Evolutionary conservation across 2,113 vertebrate species (phyloP).

Genomic region (Galemys pyrenaicus): DNA sequence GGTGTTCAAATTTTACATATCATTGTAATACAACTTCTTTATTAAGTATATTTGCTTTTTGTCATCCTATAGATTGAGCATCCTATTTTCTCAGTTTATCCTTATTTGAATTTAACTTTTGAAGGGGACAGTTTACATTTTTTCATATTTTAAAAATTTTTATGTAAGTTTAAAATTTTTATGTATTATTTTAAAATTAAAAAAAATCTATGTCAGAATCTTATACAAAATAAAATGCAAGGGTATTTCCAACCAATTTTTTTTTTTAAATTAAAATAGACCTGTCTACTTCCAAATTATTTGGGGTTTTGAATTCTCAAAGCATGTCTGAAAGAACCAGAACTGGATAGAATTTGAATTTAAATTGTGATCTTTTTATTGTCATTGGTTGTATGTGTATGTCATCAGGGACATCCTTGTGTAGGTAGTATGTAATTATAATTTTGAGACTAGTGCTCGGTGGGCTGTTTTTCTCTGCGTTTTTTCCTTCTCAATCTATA

Average conservation of each 20-base stretch:
- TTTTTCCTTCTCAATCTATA: neutral
- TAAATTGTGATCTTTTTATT: neutral
- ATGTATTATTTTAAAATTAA: neutral
- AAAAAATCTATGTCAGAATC: neutral
- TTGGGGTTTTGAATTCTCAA: neutral
- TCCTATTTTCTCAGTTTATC: neutral
- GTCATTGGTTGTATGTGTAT: neutral
- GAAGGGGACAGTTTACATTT: neutral
- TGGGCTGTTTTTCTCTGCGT: neutral
- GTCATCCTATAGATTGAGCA: neutral
- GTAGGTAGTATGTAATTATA: neutral
- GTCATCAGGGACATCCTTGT: neutral
- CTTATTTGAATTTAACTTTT: slow-evolving; percentile 23
- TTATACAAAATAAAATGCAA: neutral
- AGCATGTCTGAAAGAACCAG: neutral
- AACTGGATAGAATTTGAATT: neutral
- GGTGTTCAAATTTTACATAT: neutral
- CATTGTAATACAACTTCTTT: neutral
- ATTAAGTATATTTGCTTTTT: neutral
- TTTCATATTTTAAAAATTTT: neutral
- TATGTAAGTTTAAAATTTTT: neutral
- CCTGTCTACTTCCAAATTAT: neutral
- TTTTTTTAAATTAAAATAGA: neutral
- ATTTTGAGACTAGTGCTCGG: neutral
- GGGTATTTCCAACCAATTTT: neutral